Evolutionary conservation across 2,888 invertebrate species (phyloP), one percentile per base, ranked within the genome.

Genomic region (Drosophila peninsularis): DNA sequence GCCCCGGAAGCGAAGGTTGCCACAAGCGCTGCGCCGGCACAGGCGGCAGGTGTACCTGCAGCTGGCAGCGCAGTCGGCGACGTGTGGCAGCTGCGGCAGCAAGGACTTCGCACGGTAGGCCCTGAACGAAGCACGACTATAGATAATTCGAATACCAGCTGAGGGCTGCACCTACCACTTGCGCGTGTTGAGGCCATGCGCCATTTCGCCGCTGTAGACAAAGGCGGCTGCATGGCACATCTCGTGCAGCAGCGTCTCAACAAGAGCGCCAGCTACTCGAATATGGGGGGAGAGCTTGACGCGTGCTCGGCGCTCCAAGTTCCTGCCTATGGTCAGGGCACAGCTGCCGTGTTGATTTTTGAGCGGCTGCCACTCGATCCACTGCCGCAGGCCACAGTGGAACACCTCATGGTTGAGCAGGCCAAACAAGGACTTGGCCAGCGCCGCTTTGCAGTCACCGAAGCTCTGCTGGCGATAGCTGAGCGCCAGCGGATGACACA

Each of bases 191-290:
- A 65, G 63, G 19, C 79, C 79, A 17, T 79, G 79, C n/a, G 66
- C 80, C 2, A 55, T 44, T 41, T 79, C 78, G 0, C 65, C 53
- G 21, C 68, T 67, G n/a, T 42, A 80, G 1, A 79, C 13, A 24
- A 58, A 79, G 14, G 78, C 77, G 2, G 77, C 80, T 30, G 62
- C 80, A 44, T 79, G 78, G 32, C 80, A 79, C 58, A 56, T 56
- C 36, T 56, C 36, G 17, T 56, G 56, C 14, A 56, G 44, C 27
- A 56, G 9, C 24, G 36, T 45, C 14, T 63, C 62, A 30, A 79
- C 17, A 10, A 79, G 58, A 5, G 32, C 24, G 10, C 19, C 14
- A 1, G 64, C 6, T 0, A 52, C 34, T 5, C 24, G 37, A 0
- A 78, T 75, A 4, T 39, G 32, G 7, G 34, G 3, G 30, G 50